Evolutionary conservation across 2,888 invertebrate genomes (phyloP), one percentile per base, ranked within the genome.

Genomic region (Rosalia funebris): DNA sequence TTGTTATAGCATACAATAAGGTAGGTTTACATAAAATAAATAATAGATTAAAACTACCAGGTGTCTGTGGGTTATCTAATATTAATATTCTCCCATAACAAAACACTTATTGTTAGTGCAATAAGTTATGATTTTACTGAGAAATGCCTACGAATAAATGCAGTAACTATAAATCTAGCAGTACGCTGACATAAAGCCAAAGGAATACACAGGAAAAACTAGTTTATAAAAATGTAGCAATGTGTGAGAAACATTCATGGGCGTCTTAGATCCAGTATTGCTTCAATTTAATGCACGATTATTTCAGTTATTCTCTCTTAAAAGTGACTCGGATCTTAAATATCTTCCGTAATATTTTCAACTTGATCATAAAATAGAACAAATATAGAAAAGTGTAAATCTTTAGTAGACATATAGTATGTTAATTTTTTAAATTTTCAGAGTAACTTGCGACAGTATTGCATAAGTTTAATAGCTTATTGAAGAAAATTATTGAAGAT

Each of bases 221-320:
- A 32, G 57, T 57, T 44, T 47, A 34, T 19, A 42, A 57, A 48
- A 57, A 57, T 47, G 57, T 57, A 20, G 32, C 46, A 42, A 57
- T 50, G 57, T 36, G 57, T 50, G 57, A 57, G 57, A 48, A 48
- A 48, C 48, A 57, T 50, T 36, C 47, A 19, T 37, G 37, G 42
- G 42, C 32, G 11, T 48, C 47, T 47, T 20, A 37, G 46, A 47
- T 47, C 46, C 36, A 56, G 16, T 41, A n/a, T 15, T 32, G 19
- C 16, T 46, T 39, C 20, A 17, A 47, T 41, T 56, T 50, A 50
- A 39, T 50, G 39, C 20, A 14, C 16, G 36, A 50, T 50, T 39
- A 50, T 50, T 19, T 37, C n/a, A n/a, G n/a, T n/a, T n/a, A n/a
- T n/a, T n/a, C n/a, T n/a, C n/a, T n/a, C n/a, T n/a, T n/a, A n/a